phyloP scores from a whole-genome alignment of 2,797 vertebrate genomes.

The Rhinogobio ventralis region DNA sequence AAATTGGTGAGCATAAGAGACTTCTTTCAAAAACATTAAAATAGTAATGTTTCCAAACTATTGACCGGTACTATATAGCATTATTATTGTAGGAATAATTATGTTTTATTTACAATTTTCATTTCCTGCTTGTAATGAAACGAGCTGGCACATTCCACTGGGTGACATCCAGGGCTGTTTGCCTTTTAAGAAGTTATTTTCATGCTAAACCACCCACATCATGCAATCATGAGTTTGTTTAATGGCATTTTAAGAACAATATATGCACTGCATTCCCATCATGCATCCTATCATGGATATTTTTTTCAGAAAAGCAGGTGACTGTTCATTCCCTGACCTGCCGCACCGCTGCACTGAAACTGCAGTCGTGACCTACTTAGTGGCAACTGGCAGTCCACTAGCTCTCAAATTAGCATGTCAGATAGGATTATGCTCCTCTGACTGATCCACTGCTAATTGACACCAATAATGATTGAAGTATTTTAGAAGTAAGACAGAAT shows the following conservation, averaged over 20 bases:
- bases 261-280: not conserved
- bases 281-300: not conserved
- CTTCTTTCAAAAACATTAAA: no score
- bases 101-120: not conserved
- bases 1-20: no score
- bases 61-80: no score
- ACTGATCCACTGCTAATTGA: constrained; percentile 60
- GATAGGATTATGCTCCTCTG: constrained; percentile 54
- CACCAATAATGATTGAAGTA: constrained; percentile 58
- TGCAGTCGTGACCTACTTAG: constrained; percentile 42
- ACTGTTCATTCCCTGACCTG: not conserved
- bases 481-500: constrained; percentile 50
- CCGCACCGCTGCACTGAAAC: constrained; percentile 10
- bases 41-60: no score
- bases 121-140: not conserved
- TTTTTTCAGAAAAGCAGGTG: constrained; percentile 23
- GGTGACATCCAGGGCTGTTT: not conserved
- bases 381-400: constrained; percentile 44
- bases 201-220: constrained; percentile 37
- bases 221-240: constrained; percentile 1
- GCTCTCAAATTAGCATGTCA: constrained; percentile 55
- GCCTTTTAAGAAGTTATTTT: constrained; percentile 5
- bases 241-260: constrained; percentile 17
- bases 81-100: not conserved
- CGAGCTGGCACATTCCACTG: not conserved